Base-by-base conservation (phyloP, 1,140 invertebrate species). In the Bombus polaris region DNA sequence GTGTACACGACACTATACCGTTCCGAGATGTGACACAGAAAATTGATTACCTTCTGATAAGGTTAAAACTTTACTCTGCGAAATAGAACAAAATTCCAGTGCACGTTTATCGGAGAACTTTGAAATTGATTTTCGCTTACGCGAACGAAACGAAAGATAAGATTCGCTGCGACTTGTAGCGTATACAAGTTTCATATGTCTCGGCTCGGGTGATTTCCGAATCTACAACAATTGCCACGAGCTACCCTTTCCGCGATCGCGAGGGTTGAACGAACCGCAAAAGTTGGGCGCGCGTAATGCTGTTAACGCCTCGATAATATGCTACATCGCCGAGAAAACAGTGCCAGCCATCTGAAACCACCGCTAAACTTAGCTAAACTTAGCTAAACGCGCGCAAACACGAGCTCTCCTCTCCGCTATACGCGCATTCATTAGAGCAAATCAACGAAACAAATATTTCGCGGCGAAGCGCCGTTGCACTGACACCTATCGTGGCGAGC, bases 341-440 rank as follows among this genome's bases (percentile, higher is more conserved):
- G 76, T 87, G 85, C 35, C 80, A 83, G 62, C 77, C 85, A 89
- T 78, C 85, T 75, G 81, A 89, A 89, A 87, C 77, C 88, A 78
- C 44, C 81, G 89, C 85, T 90, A 89, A 90, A 90, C 85, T 90
- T 87, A 87, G 87, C 77, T 89, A 87, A 86, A 62, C 59, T 53
- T 53, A 53, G 47, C 47, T 53, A 53, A 53, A 89, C 66, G 66
- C 85, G 13, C 39, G 71, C 79, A 72, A 57, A 84, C 81, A 35
- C 25, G n/a, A 35, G 57, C 65, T 44, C 57, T 83, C 42, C 35
- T 80, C 39, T 3, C 39, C 22, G 18, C 75, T 78, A 37, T 42
- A 71, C 53, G 80, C 53, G 53, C 70, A 79, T 75, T 80, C 62
- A 35, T 83, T 81, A 65, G 39, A 88, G 68, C 74, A 82, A 68